Conservation (phyloP, 2,797 vertebrate genomes). For the Poeciliopsis presidionis region DNA sequence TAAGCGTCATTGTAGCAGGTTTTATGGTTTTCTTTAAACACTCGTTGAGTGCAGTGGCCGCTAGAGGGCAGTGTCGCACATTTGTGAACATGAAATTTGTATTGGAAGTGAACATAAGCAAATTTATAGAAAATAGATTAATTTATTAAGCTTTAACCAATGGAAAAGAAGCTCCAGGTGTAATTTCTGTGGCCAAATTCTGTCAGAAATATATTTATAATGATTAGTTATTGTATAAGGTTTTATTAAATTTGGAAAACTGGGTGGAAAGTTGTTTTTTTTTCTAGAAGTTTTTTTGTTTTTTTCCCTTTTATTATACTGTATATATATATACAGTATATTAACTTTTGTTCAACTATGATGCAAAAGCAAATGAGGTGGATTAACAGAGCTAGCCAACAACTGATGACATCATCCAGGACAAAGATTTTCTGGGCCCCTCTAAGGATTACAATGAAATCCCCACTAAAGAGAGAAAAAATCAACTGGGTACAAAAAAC, state of each 20-base stretch:
- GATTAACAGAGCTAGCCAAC: neutral
- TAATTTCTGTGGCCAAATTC: neutral
- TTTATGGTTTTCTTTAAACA: too few species aligned
- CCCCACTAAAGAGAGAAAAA: too few species aligned
- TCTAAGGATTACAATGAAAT: too few species aligned
- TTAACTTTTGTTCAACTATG: too few species aligned
- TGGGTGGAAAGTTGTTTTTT: neutral
- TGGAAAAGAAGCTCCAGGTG: neutral
- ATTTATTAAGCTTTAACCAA: neutral
- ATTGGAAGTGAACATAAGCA: neutral
- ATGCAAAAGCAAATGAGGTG: neutral
- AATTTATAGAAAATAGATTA: neutral
- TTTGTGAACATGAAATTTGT: neutral
- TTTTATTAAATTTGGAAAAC: neutral
- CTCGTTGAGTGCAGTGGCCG: conserved; percentile 20
- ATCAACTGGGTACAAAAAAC: too few species aligned
- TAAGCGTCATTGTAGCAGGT: too few species aligned
- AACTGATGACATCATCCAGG: neutral
- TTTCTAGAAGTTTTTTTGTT: too few species aligned
- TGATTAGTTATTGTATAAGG: neutral
- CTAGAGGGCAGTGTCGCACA: conserved; percentile 54
- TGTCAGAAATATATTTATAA: neutral
- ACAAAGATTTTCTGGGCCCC: neutral
- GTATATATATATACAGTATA: too few species aligned
- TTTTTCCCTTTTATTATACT: too few species aligned